Evolutionary conservation across 2,797 vertebrate genomes (phyloP).

Genomic region (Melanotaenia nigrans): DNA sequence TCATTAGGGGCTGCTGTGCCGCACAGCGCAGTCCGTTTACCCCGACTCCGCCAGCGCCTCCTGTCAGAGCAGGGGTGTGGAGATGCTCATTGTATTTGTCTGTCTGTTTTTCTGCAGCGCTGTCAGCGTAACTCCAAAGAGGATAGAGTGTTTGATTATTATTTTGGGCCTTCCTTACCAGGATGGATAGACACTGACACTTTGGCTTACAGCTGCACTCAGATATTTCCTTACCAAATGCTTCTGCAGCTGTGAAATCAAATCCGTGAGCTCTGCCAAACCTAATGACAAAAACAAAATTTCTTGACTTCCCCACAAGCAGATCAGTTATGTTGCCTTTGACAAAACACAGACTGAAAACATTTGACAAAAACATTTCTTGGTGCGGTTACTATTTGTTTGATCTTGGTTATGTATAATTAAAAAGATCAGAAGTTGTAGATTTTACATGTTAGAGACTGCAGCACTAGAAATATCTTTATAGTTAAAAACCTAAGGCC

Average conservation of each 20-base stretch:
- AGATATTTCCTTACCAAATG: conserved; percentile 67
- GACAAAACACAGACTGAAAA: conserved; percentile 21
- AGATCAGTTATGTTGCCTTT: conserved; percentile 4
- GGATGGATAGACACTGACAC: conserved; percentile 73
- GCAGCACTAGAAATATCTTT: conserved; percentile 40
- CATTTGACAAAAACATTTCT: background rate
- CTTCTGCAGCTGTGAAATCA: conserved; percentile 67
- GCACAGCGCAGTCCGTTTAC: conserved; percentile 74
- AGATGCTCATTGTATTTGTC: conserved; percentile 74
- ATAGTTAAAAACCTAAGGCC: conserved; percentile 54
- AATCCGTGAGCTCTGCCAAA: conserved; percentile 45
- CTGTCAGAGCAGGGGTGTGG: conserved; percentile 66
- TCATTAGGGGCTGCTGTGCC: conserved; percentile 74
- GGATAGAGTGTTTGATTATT: conserved; percentile 77
- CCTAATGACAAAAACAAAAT: conserved; percentile 64
- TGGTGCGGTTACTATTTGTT: conserved; percentile 22
- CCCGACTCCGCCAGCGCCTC: conserved; percentile 66
- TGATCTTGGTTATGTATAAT: conserved; percentile 48
- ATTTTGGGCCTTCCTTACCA: conserved; percentile 67
- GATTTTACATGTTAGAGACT: conserved; percentile 45
- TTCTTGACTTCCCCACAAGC: conserved; percentile 22
- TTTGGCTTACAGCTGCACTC: conserved; percentile 62
- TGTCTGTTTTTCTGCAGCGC: conserved; percentile 66
- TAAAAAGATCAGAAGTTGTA: conserved; percentile 53
- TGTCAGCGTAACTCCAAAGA: conserved; percentile 68